phyloP scores from a whole-genome alignment of 1,140 invertebrate species.

The Potamilus streckersoni region DNA sequence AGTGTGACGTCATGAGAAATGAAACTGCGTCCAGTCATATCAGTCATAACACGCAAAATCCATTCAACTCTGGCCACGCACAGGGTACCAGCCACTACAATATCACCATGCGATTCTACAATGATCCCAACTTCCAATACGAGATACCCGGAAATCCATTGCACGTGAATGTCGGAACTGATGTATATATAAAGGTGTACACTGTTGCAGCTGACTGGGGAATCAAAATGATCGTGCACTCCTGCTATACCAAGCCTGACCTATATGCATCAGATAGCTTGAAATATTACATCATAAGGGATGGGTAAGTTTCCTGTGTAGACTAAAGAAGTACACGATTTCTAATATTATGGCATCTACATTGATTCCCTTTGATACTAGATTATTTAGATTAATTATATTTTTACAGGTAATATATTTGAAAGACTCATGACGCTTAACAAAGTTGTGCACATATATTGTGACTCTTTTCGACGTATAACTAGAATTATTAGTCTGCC shows the following conservation, averaged over 20 bases:
- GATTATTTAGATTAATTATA: too few species aligned
- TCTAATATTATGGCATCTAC: too few species aligned
- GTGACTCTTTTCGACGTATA: too few species aligned
- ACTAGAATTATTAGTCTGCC: too few species aligned
- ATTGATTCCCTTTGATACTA: too few species aligned
- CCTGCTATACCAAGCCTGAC: constrained; percentile 17
- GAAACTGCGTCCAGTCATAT: constrained; percentile 7
- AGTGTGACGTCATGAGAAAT: constrained; percentile 20
- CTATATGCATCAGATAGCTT: neutral
- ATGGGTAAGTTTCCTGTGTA: constrained; percentile 1
- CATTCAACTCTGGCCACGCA: neutral
- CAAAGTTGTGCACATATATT: too few species aligned
- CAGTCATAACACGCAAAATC: neutral
- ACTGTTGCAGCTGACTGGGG: constrained; percentile 16
- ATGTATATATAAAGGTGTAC: constrained; percentile 17
- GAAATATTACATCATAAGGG: constrained; percentile 13
- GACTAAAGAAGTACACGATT: too few species aligned
- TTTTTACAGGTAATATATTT: too few species aligned
- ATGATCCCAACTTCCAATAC: constrained; percentile 7
- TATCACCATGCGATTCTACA: constrained; percentile 7
- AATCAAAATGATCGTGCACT: constrained; percentile 15
- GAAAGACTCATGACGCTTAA: too few species aligned
- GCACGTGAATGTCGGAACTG: neutral
- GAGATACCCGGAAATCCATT: constrained; percentile 6
- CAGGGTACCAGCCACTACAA: constrained; percentile 8